phyloP scores from a whole-genome alignment of 2,113 vertebrate species.

The Girardinichthys multiradiatus region DNA sequence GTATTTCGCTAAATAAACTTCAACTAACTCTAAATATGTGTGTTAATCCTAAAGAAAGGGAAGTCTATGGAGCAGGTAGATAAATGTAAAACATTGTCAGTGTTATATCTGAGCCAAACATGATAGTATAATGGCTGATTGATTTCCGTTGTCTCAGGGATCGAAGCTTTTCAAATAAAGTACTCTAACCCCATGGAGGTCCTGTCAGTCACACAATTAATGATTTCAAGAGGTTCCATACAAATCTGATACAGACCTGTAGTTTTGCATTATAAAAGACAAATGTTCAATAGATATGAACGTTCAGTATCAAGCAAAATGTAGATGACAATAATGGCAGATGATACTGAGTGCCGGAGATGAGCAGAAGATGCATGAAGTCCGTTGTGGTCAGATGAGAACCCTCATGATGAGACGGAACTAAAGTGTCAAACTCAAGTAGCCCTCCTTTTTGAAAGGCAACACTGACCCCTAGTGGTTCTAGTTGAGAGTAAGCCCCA shows the following conservation, averaged over 20 bases:
- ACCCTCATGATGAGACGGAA: constrained; percentile 17
- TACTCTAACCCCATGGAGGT: constrained; percentile 47
- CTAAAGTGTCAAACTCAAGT: not conserved
- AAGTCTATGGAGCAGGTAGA: constrained; percentile 18
- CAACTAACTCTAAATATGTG: not conserved
- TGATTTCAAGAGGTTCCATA: constrained; percentile 1
- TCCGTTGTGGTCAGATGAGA: not conserved
- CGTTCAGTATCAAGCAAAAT: constrained; percentile 16
- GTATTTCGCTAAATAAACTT: not conserved
- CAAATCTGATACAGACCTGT: not conserved
- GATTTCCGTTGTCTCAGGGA: constrained; percentile 53
- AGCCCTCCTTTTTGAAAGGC: constrained; percentile 48
- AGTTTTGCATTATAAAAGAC: constrained; percentile 11
- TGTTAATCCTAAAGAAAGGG: not conserved
- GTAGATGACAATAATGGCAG: constrained; percentile 11
- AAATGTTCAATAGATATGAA: constrained; percentile 5
- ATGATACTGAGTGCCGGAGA: constrained; percentile 19
- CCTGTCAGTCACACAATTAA: constrained; percentile 26
- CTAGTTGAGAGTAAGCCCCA: not conserved
- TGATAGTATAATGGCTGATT: constrained; percentile 64
- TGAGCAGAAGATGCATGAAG: constrained; percentile 5
- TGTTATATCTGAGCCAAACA: constrained; percentile 50
- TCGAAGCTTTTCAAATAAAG: constrained; percentile 35
- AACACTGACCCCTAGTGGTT: constrained; percentile 80
- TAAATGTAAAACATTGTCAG: constrained; percentile 34